Evolutionary conservation across 2,797 vertebrate genomes (phyloP), one percentile per base, ranked within the genome.

Genomic region (Borostomias antarcticus): DNA sequence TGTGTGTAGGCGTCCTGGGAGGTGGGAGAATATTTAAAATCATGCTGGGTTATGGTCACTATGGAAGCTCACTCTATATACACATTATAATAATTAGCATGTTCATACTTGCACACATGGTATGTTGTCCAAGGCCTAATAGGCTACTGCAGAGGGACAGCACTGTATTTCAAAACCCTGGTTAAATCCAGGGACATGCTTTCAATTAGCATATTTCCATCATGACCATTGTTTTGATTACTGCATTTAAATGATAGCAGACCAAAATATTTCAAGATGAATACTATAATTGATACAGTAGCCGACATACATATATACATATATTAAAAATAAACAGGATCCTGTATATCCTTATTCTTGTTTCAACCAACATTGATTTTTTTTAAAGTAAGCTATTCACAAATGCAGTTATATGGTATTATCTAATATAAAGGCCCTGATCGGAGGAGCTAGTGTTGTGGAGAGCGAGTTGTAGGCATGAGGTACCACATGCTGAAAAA

Each of bases 401-500:
- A n/a, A n/a, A n/a, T n/a, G n/a, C n/a, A n/a, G n/a, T n/a, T n/a
- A n/a, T n/a, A n/a, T n/a, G n/a, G n/a, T n/a, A n/a, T n/a, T n/a
- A n/a, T n/a, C n/a, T n/a, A n/a, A n/a, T n/a, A n/a, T n/a, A n/a
- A n/a, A n/a, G n/a, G n/a, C n/a, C n/a, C n/a, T n/a, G n/a, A n/a
- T n/a, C n/a, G n/a, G n/a, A n/a, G n/a, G n/a, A n/a, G n/a, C n/a
- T n/a, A n/a, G n/a, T n/a, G n/a, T n/a, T n/a, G n/a, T n/a, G n/a
- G n/a, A n/a, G n/a, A n/a, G n/a, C n/a, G n/a, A n/a, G n/a, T n/a
- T n/a, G n/a, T n/a, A n/a, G n/a, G 23, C 4, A 26, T 30, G 52
- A 29, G 2, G 70, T 26, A 77, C 64, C 58, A 72, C 64, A 13
- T 72, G 37, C 52, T n/a, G n/a, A n/a, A n/a, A 43, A 43, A 43